Percentiles rank a stretch among this genome's conserved stretches.
Evolutionary conservation across 2,113 vertebrate genomes (phyloP).

Genomic region (Muntiacus reevesi): DNA sequence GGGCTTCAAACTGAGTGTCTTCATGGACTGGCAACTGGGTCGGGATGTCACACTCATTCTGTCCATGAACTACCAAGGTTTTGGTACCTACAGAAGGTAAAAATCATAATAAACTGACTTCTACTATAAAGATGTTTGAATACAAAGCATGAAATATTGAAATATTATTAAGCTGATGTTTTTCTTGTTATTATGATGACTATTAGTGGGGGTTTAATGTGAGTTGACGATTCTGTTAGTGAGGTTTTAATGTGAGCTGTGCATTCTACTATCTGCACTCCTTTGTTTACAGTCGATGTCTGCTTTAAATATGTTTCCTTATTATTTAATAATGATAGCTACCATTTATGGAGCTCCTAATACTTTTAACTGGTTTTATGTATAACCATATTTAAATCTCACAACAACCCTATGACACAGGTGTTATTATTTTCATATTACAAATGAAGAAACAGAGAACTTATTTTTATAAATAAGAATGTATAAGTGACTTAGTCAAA

Average conservation of each 20-base stretch:
- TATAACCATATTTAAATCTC: conserved; percentile 3
- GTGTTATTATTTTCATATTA: neutral
- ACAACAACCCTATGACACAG: neutral
- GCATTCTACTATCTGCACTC: neutral
- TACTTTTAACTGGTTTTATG: neutral
- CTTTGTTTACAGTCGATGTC: neutral
- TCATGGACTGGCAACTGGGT: conserved; percentile 98
- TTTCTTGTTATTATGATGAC: neutral
- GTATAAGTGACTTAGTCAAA: neutral
- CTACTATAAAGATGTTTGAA: neutral
- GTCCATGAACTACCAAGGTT: conserved; percentile 97
- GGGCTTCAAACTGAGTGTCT: conserved; percentile 98
- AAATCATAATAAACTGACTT: conserved; percentile 28
- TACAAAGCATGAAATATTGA: neutral
- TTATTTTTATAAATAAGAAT: neutral
- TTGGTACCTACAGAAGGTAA: conserved; percentile 89
- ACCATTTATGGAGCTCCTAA: neutral
- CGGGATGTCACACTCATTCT: conserved; percentile 99
- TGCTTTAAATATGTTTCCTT: neutral
- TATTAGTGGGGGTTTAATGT: neutral
- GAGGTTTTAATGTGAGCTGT: neutral
- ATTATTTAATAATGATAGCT: neutral
- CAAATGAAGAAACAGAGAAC: neutral
- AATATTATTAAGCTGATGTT: neutral
- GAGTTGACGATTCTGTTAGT: neutral